Evolutionary conservation across 2,113 vertebrate genomes (phyloP), one percentile per base, ranked within the genome.

Genomic region (Beaufortia kweichowensis): DNA sequence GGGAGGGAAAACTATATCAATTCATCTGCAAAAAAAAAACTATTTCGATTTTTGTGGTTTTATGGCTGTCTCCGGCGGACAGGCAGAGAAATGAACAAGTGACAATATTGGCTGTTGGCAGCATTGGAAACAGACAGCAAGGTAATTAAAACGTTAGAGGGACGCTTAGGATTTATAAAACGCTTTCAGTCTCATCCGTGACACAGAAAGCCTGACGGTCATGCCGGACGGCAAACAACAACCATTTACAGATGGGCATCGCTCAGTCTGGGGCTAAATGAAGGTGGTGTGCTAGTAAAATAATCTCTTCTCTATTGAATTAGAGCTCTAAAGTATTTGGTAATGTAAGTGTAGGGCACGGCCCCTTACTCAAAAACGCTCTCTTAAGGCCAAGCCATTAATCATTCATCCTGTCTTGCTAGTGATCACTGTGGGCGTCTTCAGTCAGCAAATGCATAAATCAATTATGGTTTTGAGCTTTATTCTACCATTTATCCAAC

Each of bases 381-480:
- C 70, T 76, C 78, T 3, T 66, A 77, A 77, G 80, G 82, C 46
- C 41, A 74, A 31, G 72, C 84, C 81, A 85, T 90, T 86, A 85
- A 89, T 92, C 90, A 90, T 86, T 89, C 86, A 88, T 85, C 88
- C 85, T 70, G 76, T 81, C 82, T 77, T 77, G 53, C 82, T 56
- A 72, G 65, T 91, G 88, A 91, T 90, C 88, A 90, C 88, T 87
- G 81, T 75, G 80, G 87, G 85, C 81, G 81, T 89, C 88, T 90
- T 88, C 76, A 85, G 89, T 92, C 90, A 90, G 90, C 88, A 91
- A 90, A 92, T 91, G 90, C 90, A 91, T 91, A 89, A 92, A 93
- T 91, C 90, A 92, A 91, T 92, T 91, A 92, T 90, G 88, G 88
- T 91, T 91, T 92, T 91, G 91, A 92, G 90, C 89, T 91, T 91